phyloP scores from a whole-genome alignment of 2,113 vertebrate genomes.

The Anolis sagrei region DNA sequence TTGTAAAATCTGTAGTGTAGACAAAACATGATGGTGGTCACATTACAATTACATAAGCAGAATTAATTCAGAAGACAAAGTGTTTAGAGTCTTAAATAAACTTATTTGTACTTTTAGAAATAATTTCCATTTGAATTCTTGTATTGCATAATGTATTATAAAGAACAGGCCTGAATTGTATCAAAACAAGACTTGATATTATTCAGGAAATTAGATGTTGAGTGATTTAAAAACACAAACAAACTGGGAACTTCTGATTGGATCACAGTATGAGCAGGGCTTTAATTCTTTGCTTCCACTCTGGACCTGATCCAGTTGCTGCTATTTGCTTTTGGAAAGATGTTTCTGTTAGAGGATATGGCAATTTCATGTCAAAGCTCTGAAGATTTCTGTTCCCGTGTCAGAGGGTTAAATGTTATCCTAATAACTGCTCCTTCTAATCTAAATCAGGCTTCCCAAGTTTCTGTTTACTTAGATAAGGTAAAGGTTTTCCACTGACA shows the following conservation, averaged over 20 bases:
- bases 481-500: no score
- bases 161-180: constrained; percentile 6
- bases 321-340: background rate
- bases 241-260: background rate
- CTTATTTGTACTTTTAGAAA: background rate
- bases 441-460: background rate
- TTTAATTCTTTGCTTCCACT: background rate
- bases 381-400: background rate
- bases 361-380: background rate
- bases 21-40: constrained; percentile 17
- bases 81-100: constrained; percentile 3
- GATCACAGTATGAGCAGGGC: background rate
- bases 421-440: background rate
- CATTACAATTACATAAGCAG: constrained; percentile 30
- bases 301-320: background rate
- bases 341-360: background rate
- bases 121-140: background rate
- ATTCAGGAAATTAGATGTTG: background rate
- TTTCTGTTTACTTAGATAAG: background rate
- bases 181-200: background rate
- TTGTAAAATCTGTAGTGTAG: constrained; percentile 41
- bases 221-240: background rate
- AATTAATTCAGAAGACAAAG: constrained; percentile 34
- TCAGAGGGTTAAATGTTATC: background rate
- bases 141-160: rapidly evolving